A percentile compares a stretch with the other conserved stretches of the same genome.
Evolutionary conservation across 2,888 invertebrate genomes (phyloP).

Genomic region (Lycocerus yunnanus): DNA sequence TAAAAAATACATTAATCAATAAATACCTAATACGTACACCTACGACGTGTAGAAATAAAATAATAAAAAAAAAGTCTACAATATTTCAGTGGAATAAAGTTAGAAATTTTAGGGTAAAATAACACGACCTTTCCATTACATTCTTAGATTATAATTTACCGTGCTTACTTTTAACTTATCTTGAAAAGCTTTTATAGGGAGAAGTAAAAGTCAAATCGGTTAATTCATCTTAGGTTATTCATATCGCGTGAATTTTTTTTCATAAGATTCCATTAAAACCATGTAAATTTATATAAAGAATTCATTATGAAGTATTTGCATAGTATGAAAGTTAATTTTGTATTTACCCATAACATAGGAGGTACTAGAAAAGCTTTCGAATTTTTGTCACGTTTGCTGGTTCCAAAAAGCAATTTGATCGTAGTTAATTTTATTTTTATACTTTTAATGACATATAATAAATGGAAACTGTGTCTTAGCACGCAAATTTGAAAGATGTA

Average conservation of each 20-base stretch:
- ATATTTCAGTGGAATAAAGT: neutral
- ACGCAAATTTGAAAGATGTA: conserved; percentile 14
- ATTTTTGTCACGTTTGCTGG: conserved; percentile 10
- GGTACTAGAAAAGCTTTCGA: conserved; percentile 9
- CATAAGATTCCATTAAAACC: conserved; percentile 14
- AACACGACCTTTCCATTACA: conserved; percentile 21
- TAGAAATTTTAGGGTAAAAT: conserved; percentile 4
- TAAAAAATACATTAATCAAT: conserved; percentile 8
- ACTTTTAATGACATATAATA: conserved; percentile 12
- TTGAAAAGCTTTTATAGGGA: conserved; percentile 13
- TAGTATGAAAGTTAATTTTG: conserved; percentile 8
- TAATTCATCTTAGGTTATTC: conserved; percentile 18
- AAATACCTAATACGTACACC: too few species aligned
- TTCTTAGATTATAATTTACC: conserved; percentile 17
- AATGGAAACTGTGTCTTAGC: conserved; percentile 13
- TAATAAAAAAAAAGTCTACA: neutral
- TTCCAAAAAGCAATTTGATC: conserved; percentile 13
- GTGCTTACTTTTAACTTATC: conserved; percentile 17
- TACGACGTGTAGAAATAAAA: neutral
- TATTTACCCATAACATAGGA: conserved; percentile 9
- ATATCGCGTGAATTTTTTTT: conserved; percentile 19
- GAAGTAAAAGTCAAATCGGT: conserved; percentile 11
- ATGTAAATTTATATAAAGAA: conserved; percentile 15
- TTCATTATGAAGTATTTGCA: conserved; percentile 11
- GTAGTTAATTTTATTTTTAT: conserved; percentile 20